Evolutionary conservation across 2,797 vertebrate genomes (phyloP).

Genomic region (Myripristis jacobus): DNA sequence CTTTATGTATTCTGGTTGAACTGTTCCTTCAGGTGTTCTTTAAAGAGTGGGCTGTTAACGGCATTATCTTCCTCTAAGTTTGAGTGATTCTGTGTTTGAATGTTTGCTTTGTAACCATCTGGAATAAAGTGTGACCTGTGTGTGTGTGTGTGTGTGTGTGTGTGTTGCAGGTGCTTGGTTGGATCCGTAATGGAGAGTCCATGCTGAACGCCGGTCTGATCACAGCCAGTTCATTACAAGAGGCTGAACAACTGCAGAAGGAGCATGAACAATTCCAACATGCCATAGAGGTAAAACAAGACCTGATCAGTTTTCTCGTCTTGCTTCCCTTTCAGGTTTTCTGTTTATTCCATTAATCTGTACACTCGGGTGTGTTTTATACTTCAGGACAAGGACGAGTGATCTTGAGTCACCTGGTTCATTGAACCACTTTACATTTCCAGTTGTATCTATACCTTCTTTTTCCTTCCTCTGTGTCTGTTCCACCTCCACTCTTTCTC

Average conservation of each 20-base stretch:
- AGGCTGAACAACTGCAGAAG: slow-evolving; percentile 96
- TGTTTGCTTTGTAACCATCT: too few relatives aligned
- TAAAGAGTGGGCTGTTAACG: too few relatives aligned
- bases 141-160: slow-evolving; percentile 27
- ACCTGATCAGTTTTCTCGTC: too few relatives aligned
- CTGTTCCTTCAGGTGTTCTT: background rate
- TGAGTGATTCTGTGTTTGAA: too few relatives aligned
- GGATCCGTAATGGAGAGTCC: slow-evolving; percentile 99
- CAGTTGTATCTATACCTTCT: background rate
- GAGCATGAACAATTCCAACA: slow-evolving; percentile 99
- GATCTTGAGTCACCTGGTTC: background rate
- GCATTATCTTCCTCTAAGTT: too few relatives aligned
- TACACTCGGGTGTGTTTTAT: too few relatives aligned
- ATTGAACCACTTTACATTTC: background rate
- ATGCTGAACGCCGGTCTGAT: slow-evolving; percentile 98
- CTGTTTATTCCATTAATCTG: too few relatives aligned
- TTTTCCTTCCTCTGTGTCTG: background rate
- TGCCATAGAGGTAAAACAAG: slow-evolving; percentile 91
- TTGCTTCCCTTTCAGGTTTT: background rate
- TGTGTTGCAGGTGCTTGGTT: slow-evolving; percentile 91
- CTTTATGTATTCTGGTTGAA: too few relatives aligned
- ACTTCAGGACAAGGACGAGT: background rate
- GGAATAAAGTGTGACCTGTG: background rate
- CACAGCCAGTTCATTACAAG: slow-evolving; percentile 96
- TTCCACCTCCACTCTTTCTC: too few relatives aligned